phyloP scores from a whole-genome alignment of 2,797 vertebrate genomes.

The Tapera naevia region DNA sequence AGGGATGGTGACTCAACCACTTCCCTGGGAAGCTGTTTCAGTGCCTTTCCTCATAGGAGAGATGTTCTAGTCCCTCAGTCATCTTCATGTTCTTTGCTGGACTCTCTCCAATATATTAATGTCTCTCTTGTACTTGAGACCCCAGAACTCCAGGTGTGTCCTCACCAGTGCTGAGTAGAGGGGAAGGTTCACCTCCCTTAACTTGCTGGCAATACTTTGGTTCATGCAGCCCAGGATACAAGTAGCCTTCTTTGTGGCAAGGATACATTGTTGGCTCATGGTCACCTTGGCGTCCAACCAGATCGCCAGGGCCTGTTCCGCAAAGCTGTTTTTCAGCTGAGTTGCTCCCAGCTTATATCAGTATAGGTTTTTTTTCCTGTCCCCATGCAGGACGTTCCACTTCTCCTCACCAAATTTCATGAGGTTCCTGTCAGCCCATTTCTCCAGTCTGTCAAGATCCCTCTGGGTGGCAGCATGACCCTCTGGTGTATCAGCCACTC shows the following conservation, averaged over 20 bases:
- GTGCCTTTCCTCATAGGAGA: neutral
- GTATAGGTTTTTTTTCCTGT: neutral
- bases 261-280: neutral
- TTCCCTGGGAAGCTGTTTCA: too few species aligned
- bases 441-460: neutral
- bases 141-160: neutral
- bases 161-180: neutral
- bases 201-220: neutral
- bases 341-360: too few species aligned
- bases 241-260: neutral
- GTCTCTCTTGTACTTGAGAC: neutral
- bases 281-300: neutral
- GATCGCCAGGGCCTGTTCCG: rapidly evolving
- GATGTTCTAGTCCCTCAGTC: neutral
- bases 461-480: neutral
- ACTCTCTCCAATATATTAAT: neutral
- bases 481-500: neutral
- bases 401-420: neutral
- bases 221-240: neutral
- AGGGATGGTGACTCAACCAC: too few species aligned
- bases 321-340: neutral
- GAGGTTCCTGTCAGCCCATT: neutral
- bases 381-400: neutral
- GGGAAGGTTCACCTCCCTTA: neutral
- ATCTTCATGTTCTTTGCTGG: neutral